Percentiles rank a stretch among this genome's conserved stretches.
Conservation (phyloP, 2,888 invertebrate genomes). For the Cheilosia grossa region DNA sequence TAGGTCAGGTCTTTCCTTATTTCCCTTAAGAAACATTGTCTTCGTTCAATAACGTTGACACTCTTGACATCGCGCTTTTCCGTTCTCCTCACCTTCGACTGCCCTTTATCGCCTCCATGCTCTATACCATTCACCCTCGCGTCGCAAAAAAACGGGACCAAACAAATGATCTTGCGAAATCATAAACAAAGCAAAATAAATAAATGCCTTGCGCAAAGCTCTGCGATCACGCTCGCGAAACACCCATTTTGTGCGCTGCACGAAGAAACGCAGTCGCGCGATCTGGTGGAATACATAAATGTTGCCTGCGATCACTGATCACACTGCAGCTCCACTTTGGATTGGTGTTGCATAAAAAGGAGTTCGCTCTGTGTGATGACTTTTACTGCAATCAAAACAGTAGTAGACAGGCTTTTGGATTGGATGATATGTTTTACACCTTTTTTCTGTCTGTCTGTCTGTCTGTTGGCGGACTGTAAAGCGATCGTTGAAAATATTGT, state of each 20-base stretch:
- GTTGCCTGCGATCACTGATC: constrained; percentile 47
- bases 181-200: constrained; percentile 67
- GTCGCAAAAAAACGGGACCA: constrained; percentile 48
- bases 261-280: constrained; percentile 15
- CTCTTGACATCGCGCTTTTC: constrained; percentile 52
- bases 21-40: constrained; percentile 18
- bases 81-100: neutral
- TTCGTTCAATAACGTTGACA: constrained; percentile 57
- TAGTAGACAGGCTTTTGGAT: constrained; percentile 50
- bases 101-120: neutral
- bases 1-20: constrained; percentile 32
- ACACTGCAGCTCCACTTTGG: constrained; percentile 46
- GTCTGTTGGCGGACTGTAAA: constrained; percentile 49
- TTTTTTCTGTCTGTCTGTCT: constrained; percentile 31
- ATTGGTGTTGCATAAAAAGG: constrained; percentile 62
- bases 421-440: constrained; percentile 54
- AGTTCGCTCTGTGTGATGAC: constrained; percentile 42
- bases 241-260: constrained; percentile 48
- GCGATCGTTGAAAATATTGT: constrained; percentile 47
- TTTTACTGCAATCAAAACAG: constrained; percentile 60
- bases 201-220: constrained; percentile 63
- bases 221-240: constrained; percentile 59
- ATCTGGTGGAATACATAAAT: constrained; percentile 3
- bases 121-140: neutral
- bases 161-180: constrained; percentile 69